A percentile compares a stretch with the other conserved stretches of the same genome.
Conservation (phyloP, 1,140 invertebrate genomes). For the Drosophila gunungcola region DNA sequence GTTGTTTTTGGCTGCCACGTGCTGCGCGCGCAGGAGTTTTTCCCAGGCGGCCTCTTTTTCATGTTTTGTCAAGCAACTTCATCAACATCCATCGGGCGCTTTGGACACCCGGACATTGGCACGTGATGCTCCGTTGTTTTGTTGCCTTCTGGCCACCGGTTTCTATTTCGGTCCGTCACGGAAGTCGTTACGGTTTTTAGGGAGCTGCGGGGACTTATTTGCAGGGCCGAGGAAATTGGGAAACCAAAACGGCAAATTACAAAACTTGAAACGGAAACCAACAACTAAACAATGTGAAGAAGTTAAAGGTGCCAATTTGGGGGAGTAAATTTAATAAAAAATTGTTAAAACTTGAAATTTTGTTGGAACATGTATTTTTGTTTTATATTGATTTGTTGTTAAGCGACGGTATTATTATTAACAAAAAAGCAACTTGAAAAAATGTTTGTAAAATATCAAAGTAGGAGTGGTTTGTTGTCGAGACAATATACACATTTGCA, state of each 20-base stretch:
- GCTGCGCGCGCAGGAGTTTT: slow-evolving; percentile 78
- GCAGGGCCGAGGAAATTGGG: slow-evolving; percentile 23
- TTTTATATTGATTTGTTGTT: too few relatives aligned
- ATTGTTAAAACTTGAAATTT: too few relatives aligned
- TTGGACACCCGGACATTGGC: slow-evolving; percentile 38
- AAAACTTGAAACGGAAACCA: slow-evolving; percentile 30
- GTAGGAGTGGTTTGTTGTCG: slow-evolving; percentile 4
- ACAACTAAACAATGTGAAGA: neutral
- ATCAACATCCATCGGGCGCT: slow-evolving; percentile 53
- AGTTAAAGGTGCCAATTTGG: neutral
- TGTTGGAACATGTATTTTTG: too few relatives aligned
- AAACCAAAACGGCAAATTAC: slow-evolving; percentile 42
- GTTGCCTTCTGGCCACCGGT: slow-evolving; percentile 23
- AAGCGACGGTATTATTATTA: too few relatives aligned
- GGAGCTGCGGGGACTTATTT: slow-evolving; percentile 4
- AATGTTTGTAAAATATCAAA: neutral
- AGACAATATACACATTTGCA: slow-evolving; percentile 2
- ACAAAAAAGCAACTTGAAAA: too few relatives aligned
- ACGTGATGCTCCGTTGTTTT: slow-evolving; percentile 43
- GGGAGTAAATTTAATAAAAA: neutral
- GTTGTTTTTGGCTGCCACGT: slow-evolving; percentile 68
- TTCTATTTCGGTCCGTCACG: slow-evolving; percentile 66
- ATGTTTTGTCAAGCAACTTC: slow-evolving; percentile 60
- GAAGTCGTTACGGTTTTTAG: slow-evolving; percentile 33
- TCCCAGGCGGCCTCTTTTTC: slow-evolving; percentile 24